Conservation (phyloP, 2,113 vertebrate genomes). For the Setophaga coronata region DNA sequence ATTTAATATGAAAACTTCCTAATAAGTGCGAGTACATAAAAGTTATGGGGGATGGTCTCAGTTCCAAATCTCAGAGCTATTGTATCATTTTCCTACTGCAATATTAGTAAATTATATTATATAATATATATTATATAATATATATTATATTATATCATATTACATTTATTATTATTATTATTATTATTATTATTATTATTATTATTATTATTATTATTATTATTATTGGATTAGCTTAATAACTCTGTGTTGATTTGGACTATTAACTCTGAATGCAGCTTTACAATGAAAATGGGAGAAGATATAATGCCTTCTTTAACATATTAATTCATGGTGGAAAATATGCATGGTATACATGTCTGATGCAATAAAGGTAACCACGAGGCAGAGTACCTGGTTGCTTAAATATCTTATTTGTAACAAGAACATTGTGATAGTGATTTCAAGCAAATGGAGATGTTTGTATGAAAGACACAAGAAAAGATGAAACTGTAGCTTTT, state of each 20-base stretch:
- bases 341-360: accelerated
- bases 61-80: neutral
- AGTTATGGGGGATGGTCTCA: neutral
- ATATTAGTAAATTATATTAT: too few relatives aligned
- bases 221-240: neutral
- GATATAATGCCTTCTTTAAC: neutral
- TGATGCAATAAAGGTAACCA: neutral
- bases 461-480: neutral
- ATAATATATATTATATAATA: too few relatives aligned
- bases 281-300: neutral
- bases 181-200: neutral
- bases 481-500: neutral
- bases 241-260: neutral
- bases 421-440: neutral
- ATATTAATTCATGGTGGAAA: neutral
- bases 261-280: neutral
- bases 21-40: neutral
- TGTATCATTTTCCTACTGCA: neutral
- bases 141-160: too few relatives aligned
- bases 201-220: neutral
- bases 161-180: too few relatives aligned
- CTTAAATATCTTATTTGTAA: neutral
- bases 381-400: neutral
- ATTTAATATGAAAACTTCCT: neutral
- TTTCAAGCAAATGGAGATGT: neutral